Base-by-base conservation (phyloP, 1,140 invertebrate genomes). In the Augochlora pura region DNA sequence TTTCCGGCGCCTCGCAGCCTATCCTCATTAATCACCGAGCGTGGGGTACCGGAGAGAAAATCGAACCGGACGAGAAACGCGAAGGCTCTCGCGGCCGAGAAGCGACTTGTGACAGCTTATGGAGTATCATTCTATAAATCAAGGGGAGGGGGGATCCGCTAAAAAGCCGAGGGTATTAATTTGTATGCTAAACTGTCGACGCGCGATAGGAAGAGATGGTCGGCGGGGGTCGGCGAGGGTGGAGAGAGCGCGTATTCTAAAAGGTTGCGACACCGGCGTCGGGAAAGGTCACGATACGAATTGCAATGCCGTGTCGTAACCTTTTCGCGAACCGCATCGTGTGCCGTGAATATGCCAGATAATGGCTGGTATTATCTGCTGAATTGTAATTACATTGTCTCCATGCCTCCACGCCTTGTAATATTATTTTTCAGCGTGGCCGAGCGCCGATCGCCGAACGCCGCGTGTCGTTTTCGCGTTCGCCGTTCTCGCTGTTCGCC, bases 261-360 rank as follows among this genome's bases (percentile, higher is more conserved):
- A 79, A 74, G 81, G 85, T 86, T 83, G 81, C 84, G 77, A 81
- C 60, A 84, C 68, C 70, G 70, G 63, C 70, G 68, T 59, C 70
- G 46, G n/a, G n/a, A 84, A 86, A 86, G 84, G 84, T 86, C 82
- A 84, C 82, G 73, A 86, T 86, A 86, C 81, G 84, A 83, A 83
- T 80, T 63, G 84, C 74, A 65, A 83, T 80, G 76, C 38, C 73
- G 71, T 85, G 84, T 77, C 63, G 77, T 86, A 86, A 86, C 85
- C 85, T 86, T n/a, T 86, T 77, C 80, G 69, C 73, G 70, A 79
- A 76, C 80, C 66, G 67, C 83, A 68, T 63, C 63, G 71, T 27
- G 66, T 66, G 63, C 14, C 8, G 46, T 27, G 52, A 21, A 72
- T 63, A 70, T 52, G 65, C 71, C 60, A 65, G 70, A 86, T 86